Evolutionary conservation across 2,113 vertebrate genomes (phyloP), one percentile per base, ranked within the genome.

Genomic region (Rhea americana): DNA sequence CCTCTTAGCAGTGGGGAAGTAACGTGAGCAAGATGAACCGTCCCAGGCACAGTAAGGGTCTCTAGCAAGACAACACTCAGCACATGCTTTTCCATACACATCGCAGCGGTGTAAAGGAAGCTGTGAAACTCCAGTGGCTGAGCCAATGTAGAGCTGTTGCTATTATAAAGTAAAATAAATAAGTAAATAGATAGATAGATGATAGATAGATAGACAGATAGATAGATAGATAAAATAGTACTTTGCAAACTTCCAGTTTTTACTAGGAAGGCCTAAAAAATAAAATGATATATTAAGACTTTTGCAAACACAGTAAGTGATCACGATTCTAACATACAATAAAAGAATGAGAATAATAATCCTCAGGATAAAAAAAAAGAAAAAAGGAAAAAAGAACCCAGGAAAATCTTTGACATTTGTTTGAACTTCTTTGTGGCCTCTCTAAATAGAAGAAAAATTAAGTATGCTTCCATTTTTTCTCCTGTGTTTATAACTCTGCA

Each of bases 41-140:
- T 99, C 99, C 99, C 99, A 99, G 92, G 99, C 99, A 55, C 99
- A 99, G 96, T 99, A 99, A 25, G 99, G 99, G 96, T 99, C 99
- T 82, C 99, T 97, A 5, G 99, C 99, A 30, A 99, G 98, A 96
- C 99, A 99, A 89, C 99, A 99, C 90, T 99, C 99, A 0, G 99
- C 99, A 37, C 99, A 99, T 43, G 99, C 99, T 93, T 99, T 99
- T 56, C 99, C 99, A 14, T 99, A 99, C 75, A 99, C 96, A 63
- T 99, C 99, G 71, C 99, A 99, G 51, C 99, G 98, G 95, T 99
- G 99, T 71, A 99, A 94, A 17, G 99, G 98, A 85, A 99, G 98
- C 97, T 99, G 99, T 66, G 99, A 98, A 5, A 99, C 97, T 3
- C 99, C 99, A 2, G 98, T 95, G 30, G 97, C 93, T 6, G 99